Conservation (phyloP, 2,797 vertebrate species). For the Malurus splendens region DNA sequence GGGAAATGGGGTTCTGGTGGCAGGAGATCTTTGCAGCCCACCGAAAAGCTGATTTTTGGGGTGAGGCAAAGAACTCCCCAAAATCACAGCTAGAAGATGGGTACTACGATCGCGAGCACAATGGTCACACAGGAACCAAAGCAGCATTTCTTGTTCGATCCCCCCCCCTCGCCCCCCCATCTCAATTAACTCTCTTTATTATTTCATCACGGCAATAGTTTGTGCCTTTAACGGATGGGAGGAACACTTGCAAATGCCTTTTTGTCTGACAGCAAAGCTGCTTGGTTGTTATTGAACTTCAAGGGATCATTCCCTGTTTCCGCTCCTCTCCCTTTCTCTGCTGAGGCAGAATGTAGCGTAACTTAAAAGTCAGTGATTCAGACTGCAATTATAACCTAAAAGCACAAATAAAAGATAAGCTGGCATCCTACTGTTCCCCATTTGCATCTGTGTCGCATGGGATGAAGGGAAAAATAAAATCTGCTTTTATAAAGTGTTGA, state of each 20-base stretch:
- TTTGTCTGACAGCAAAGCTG: slow-evolving; percentile 48
- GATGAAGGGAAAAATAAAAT: slow-evolving; percentile 12
- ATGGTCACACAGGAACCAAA: neutral
- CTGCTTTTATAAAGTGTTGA: slow-evolving; percentile 7
- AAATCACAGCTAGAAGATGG: neutral
- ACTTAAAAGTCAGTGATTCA: slow-evolving; percentile 36
- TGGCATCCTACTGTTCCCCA: slow-evolving; percentile 35
- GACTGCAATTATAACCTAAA: slow-evolving; percentile 47
- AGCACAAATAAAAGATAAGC: slow-evolving; percentile 36
- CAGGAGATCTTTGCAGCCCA: neutral
- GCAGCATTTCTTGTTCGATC: neutral
- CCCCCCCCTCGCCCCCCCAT: neutral
- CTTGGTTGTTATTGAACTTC: slow-evolving; percentile 39
- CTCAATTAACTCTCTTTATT: slow-evolving; percentile 50
- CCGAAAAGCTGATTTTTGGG: fast-evolving
- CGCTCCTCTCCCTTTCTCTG: slow-evolving; percentile 44
- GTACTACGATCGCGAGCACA: fast-evolving
- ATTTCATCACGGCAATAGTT: slow-evolving; percentile 41
- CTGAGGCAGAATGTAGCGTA: slow-evolving; percentile 38
- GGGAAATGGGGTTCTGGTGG: fast-evolving
- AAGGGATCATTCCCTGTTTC: slow-evolving; percentile 23
- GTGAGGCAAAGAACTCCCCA: neutral
- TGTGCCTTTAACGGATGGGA: slow-evolving; percentile 30
- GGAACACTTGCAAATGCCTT: slow-evolving; percentile 44
- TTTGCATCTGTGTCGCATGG: slow-evolving; percentile 12